Base-by-base conservation (phyloP, 2,113 vertebrate species). In the Nesogale talazaci region DNA sequence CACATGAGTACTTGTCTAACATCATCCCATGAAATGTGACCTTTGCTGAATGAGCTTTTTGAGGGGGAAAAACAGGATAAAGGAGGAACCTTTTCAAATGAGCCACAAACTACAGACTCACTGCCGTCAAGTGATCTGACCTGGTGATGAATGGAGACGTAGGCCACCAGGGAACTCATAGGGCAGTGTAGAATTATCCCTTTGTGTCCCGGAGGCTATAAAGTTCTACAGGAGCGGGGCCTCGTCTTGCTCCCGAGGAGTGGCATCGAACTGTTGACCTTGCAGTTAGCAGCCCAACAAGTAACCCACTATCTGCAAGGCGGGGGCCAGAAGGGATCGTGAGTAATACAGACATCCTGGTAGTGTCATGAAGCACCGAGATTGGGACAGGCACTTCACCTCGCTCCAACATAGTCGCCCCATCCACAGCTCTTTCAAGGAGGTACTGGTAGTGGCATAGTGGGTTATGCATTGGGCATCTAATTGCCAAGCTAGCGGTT, bases 371-470 rank as follows among this genome's bases (percentile, higher is more conserved):
- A 23, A 59, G 61, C 38, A 77, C 3, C 27, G 69, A 27, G 46
- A 20, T 15, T 19, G 0, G 6, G n/a, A 65, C 31, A 8, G 17
- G 46, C n/a, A 34, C 3, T 23, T 2, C 16, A 77, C 2, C 22
- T 11, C 0, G 0, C 25, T 31, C 17, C 6, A 6, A 4, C 27
- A 29, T 56, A 63, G 4, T 3, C 38, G 42, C 77, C 38, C 19
- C 36, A 79, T 29, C 4, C 12, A n/a, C 69, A 77, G 42, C 8
- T 0, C 38, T 83, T 4, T 31, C 3, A 31, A n/a, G 36, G 59
- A 79, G 82, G 38, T 3, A 9, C 17, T 4, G 38, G 23, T 52
- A 46, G 46, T 52, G 46, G 46, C 46, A 10, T 52, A 6, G 10
- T 52, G 46, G 46, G 46, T 52, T 52, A 52, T 11, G 46, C 9